phyloP scores from a whole-genome alignment of 2,888 invertebrate genomes.

The Napeogenes sylphis region DNA sequence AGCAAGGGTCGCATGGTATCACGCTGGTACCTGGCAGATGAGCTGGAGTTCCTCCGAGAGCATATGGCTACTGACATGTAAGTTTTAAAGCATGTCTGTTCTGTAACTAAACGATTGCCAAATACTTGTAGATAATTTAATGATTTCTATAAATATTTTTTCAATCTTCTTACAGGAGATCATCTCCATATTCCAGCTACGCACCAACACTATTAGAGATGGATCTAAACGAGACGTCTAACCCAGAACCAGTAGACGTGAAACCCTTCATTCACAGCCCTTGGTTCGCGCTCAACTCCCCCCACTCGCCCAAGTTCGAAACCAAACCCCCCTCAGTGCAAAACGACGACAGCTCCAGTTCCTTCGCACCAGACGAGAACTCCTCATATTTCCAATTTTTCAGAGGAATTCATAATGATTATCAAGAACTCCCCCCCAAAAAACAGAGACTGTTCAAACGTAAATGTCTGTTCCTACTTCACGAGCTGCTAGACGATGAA shows the following conservation, averaged over 20 bases:
- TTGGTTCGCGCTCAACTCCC: constrained; percentile 38
- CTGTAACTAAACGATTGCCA: neutral
- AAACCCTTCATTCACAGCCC: constrained; percentile 41
- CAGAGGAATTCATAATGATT: constrained; percentile 61
- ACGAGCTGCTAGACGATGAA: constrained; percentile 58
- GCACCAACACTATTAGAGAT: constrained; percentile 43
- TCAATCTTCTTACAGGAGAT: constrained; percentile 38
- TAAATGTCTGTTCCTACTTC: constrained; percentile 54
- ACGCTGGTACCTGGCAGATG: constrained; percentile 70
- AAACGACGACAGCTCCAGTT: constrained; percentile 45
- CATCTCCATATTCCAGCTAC: constrained; percentile 45
- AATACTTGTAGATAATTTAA: no score
- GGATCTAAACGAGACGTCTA: constrained; percentile 30
- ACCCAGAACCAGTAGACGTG: constrained; percentile 35
- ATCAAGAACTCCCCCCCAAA: constrained; percentile 49
- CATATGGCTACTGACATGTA: constrained; percentile 73
- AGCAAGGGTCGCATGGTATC: constrained; percentile 66
- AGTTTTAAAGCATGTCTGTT: constrained; percentile 31
- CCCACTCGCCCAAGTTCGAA: constrained; percentile 20
- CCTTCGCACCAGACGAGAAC: constrained; percentile 59
- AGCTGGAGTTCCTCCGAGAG: constrained; percentile 64
- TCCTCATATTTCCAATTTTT: constrained; percentile 68
- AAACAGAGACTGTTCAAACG: constrained; percentile 58
- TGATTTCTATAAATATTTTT: no score
- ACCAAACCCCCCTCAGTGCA: constrained; percentile 25